phyloP scores from a whole-genome alignment of 1,140 invertebrate species.

The Macrocentrus cingulum region DNA sequence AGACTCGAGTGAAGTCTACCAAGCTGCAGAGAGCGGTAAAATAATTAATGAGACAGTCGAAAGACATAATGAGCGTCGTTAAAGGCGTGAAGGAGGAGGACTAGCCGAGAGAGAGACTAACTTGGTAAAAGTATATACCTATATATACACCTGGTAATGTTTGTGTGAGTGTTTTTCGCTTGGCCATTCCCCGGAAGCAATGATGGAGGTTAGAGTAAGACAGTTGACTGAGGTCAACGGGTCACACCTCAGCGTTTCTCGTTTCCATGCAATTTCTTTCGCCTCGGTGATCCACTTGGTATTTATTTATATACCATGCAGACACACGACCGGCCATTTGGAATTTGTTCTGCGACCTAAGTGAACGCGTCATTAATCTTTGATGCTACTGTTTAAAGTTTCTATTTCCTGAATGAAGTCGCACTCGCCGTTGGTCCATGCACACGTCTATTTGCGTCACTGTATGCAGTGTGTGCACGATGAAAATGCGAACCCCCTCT shows the following conservation, averaged over 20 bases:
- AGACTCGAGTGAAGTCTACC: constrained; percentile 10
- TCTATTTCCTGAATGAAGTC: constrained; percentile 1
- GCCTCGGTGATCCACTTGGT: constrained; percentile 11
- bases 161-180: not conserved
- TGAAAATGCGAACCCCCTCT: too few species aligned
- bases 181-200: not conserved
- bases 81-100: constrained; percentile 2
- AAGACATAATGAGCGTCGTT: constrained; percentile 18
- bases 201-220: not conserved
- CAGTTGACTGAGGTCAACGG: constrained; percentile 6
- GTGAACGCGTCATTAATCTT: constrained; percentile 5
- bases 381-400: constrained; percentile 2
- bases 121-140: not conserved
- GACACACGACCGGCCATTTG: not conserved
- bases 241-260: constrained; percentile 17
- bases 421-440: not conserved
- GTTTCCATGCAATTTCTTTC: constrained; percentile 9
- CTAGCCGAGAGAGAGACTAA: constrained; percentile 8
- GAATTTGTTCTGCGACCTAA: not conserved
- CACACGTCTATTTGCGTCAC: too few species aligned
- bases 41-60: constrained; percentile 18
- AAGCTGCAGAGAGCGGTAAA: constrained; percentile 17
- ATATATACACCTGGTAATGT: not conserved
- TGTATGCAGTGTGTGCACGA: too few species aligned
- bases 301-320: constrained; percentile 23